These are phyloP conservation scores for Epinotia brunnichana DNA, from an alignment of 2,888 invertebrate species.

Conservation along the genomic window DNA sequence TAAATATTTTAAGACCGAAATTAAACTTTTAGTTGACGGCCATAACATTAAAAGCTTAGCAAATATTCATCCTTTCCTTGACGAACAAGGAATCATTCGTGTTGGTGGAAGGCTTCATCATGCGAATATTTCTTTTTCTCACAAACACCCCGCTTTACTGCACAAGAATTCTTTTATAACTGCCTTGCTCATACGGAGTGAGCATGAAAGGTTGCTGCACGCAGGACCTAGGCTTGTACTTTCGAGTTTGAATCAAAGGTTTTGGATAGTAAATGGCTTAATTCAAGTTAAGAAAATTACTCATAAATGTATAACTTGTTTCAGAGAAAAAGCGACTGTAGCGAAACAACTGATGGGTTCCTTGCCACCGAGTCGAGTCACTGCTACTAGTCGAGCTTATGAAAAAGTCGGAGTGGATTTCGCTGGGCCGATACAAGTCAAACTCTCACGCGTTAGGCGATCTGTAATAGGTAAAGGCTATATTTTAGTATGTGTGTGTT, in stretches of 20 bases:
- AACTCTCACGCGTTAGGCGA: too few relatives aligned
- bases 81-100: too few relatives aligned
- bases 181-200: background rate
- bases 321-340: too few relatives aligned
- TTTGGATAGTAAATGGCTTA: constrained; percentile 37
- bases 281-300: constrained; percentile 28
- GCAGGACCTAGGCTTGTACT: constrained; percentile 20
- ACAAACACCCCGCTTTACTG: constrained; percentile 23
- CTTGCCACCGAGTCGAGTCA: too few relatives aligned
- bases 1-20: background rate
- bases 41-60: too few relatives aligned
- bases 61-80: too few relatives aligned
- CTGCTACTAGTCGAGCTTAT: too few relatives aligned
- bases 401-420: too few relatives aligned
- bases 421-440: too few relatives aligned
- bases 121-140: constrained; percentile 8
- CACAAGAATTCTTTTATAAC: constrained; percentile 3
- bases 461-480: constrained; percentile 4
- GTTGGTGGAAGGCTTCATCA: constrained; percentile 13
- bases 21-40: too few relatives aligned
- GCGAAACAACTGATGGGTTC: too few relatives aligned
- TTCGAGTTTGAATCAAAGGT: constrained; percentile 21
- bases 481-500: constrained; percentile 4
- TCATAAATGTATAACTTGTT: constrained; percentile 20
- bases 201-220: constrained; percentile 28